phyloP scores from a whole-genome alignment of 2,888 invertebrate genomes.

The Ormia ochracea region DNA sequence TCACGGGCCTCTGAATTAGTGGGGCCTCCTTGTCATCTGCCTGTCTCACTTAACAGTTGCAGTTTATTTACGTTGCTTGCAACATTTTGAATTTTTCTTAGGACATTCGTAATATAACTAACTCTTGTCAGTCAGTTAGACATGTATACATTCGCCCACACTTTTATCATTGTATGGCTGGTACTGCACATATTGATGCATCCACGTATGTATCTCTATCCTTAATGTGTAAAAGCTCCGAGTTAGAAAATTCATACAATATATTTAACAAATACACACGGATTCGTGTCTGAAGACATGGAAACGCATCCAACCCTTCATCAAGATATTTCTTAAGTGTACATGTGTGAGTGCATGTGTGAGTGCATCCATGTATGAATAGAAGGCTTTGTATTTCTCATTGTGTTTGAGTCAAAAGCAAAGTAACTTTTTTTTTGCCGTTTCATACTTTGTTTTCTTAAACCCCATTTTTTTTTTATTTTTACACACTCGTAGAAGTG shows the following conservation, averaged over 20 bases:
- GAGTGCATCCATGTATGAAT: no score
- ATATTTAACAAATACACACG: background rate
- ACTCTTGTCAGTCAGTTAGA: conserved; percentile 1
- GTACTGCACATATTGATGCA: background rate
- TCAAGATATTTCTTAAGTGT: conserved; percentile 10
- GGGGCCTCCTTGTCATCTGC: no score
- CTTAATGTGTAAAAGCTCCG: background rate
- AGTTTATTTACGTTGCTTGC: no score
- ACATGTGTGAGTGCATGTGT: background rate
- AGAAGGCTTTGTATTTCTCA: conserved; percentile 31
- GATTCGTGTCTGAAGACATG: background rate
- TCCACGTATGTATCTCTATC: background rate
- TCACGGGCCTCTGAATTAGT: no score
- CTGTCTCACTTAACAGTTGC: no score
- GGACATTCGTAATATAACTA: no score
- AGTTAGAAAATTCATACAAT: background rate
- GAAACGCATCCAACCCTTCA: conserved; percentile 22
- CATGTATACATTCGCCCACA: conserved; percentile 11
- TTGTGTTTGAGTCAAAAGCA: conserved; percentile 54
- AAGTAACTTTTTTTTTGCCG: background rate
- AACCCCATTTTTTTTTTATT: conserved; percentile 13
- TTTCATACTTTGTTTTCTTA: background rate
- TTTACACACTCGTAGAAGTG: background rate
- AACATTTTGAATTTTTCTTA: no score
- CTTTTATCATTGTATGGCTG: conserved; percentile 21